Percentiles rank a stretch among this genome's conserved stretches.
Evolutionary conservation across 2,888 invertebrate species (phyloP).

Genomic region (Rhingia campestris): DNA sequence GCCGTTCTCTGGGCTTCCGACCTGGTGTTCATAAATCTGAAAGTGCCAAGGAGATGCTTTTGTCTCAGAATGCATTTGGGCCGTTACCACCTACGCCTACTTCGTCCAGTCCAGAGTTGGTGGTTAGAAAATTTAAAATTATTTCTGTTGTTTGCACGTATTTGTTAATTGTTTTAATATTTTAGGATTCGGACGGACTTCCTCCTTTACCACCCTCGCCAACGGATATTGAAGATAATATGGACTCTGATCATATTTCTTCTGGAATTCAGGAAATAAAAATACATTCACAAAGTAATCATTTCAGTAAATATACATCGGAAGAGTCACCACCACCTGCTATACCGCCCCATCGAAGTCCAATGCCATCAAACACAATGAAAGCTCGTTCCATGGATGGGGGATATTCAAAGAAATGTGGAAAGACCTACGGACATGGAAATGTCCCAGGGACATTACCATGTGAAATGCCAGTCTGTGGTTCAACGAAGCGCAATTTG

Average conservation of each 20-base stretch:
- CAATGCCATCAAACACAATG: conserved; percentile 86
- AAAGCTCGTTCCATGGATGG: conserved; percentile 94
- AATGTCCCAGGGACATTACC: conserved; percentile 88
- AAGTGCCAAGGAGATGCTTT: conserved; percentile 88
- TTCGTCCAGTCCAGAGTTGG: conserved; percentile 77
- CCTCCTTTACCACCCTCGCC: conserved; percentile 93
- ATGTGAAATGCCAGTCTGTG: conserved; percentile 86
- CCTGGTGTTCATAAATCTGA: conserved; percentile 89
- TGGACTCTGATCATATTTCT: conserved; percentile 63
- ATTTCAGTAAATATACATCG: conserved; percentile 57
- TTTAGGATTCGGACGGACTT: conserved; percentile 83
- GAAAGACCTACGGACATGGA: conserved; percentile 84
- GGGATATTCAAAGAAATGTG: conserved; percentile 87
- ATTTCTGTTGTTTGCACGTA: conserved; percentile 10
- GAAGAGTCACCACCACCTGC: conserved; percentile 82
- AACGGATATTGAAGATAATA: conserved; percentile 84
- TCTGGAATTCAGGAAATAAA: conserved; percentile 70
- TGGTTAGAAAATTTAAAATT: conserved; percentile 69
- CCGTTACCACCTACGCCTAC: conserved; percentile 83
- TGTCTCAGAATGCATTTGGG: conserved; percentile 82
- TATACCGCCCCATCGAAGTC: conserved; percentile 88
- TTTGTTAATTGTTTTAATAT: conserved; percentile 21
- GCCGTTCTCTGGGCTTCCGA: conserved; percentile 83
- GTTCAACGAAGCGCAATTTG: conserved; percentile 82
- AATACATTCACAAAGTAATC: conserved; percentile 54